These are phyloP conservation scores for Danio albolineatus DNA, from an alignment of 2,797 vertebrate species.

Conservation along the genomic window DNA sequence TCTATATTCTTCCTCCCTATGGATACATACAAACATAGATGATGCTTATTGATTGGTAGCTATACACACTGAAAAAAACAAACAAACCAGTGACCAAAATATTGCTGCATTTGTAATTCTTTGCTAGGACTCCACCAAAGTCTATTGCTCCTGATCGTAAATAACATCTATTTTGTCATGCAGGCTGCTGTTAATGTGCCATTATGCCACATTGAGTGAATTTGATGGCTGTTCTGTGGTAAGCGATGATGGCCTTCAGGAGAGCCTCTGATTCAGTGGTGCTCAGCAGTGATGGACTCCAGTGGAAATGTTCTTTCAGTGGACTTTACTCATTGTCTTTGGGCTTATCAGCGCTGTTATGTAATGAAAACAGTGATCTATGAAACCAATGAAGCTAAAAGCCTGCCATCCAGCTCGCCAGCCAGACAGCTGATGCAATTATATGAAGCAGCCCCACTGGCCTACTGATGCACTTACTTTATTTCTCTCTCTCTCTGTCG, in stretches of 20 bases:
- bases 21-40: no score
- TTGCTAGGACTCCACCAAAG: not conserved
- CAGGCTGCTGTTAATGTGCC: constrained; percentile 18
- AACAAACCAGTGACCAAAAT: no score
- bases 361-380: constrained; percentile 42
- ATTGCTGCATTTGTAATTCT: not conserved
- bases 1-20: no score
- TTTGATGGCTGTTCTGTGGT: not conserved
- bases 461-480: constrained; percentile 18
- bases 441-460: constrained; percentile 38
- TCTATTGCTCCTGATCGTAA: constrained; percentile 11
- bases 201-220: not conserved
- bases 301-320: constrained; percentile 35
- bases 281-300: constrained; percentile 29
- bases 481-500: not conserved
- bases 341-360: constrained; percentile 42
- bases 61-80: no score
- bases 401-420: constrained; percentile 4
- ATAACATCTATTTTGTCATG: constrained; percentile 29
- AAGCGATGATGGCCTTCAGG: constrained; percentile 16
- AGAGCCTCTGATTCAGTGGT: constrained; percentile 19
- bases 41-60: no score
- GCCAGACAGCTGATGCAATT: constrained; percentile 27
- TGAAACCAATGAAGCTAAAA: constrained; percentile 30
- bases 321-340: constrained; percentile 37